These are phyloP conservation scores for Trochalopteron elliotii DNA, from an alignment of 2,113 vertebrate genomes.

Conservation along the genomic window DNA sequence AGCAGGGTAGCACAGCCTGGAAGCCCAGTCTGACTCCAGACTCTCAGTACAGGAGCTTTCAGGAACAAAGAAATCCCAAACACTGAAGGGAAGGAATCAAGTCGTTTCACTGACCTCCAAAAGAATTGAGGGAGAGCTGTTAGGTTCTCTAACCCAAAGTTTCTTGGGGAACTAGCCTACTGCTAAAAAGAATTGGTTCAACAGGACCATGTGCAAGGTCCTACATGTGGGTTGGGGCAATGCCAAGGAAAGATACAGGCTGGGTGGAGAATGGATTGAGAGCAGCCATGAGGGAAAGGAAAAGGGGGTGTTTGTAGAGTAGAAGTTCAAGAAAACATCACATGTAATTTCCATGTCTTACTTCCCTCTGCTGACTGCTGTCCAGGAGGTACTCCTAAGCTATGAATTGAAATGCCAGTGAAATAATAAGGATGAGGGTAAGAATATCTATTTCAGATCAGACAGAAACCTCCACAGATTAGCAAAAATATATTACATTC, in stretches of 20 bases:
- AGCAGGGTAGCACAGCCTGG: background rate
- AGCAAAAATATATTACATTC: accelerated
- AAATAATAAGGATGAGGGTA: background rate
- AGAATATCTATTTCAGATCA: background rate
- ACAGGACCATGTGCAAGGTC: background rate
- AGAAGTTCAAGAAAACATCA: background rate
- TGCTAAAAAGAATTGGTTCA: background rate
- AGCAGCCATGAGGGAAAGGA: background rate
- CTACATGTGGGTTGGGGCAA: accelerated
- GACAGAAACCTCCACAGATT: background rate
- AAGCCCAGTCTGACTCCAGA: background rate
- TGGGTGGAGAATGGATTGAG: background rate
- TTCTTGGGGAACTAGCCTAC: background rate
- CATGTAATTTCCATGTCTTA: background rate
- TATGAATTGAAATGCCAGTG: background rate
- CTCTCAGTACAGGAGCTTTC: background rate
- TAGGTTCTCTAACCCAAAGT: background rate
- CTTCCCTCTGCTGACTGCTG: background rate
- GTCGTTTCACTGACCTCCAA: background rate
- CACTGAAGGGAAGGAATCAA: background rate
- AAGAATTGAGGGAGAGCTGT: background rate
- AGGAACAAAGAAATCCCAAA: background rate
- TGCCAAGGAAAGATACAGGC: background rate
- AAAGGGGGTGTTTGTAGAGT: background rate
- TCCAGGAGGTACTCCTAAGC: background rate